Conservation (phyloP, 2,888 invertebrate genomes). For the Nasonovia ribisnigri region DNA sequence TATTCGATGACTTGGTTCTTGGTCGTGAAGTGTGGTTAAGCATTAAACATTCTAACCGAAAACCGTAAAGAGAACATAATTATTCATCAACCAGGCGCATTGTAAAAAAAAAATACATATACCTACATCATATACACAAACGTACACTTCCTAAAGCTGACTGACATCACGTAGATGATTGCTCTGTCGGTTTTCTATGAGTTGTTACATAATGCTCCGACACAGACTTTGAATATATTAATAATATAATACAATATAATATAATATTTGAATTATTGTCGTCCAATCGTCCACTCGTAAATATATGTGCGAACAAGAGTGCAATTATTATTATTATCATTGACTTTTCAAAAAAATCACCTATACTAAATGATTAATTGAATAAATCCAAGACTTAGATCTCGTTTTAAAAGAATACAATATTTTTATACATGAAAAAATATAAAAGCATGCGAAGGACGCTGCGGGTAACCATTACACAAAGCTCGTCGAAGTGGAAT, state of each 20-base stretch:
- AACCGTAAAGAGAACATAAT: neutral
- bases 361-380: neutral
- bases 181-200: neutral
- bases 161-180: neutral
- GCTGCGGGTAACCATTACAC: neutral
- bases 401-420: neutral
- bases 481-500: neutral
- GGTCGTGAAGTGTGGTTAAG: neutral
- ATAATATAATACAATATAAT: neutral
- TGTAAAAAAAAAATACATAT: neutral
- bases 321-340: neutral
- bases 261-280: neutral
- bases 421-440: neutral
- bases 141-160: neutral
- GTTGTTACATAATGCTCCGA: neutral
- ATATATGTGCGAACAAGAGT: neutral
- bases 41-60: neutral
- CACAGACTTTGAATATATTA: neutral
- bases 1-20: neutral
- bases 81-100: neutral
- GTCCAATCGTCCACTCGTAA: neutral
- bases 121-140: neutral
- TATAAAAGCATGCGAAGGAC: slow-evolving; percentile 23
- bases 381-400: neutral
- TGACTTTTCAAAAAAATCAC: neutral